phyloP scores from a whole-genome alignment of 2,797 vertebrate species.

The Scolopax rusticola region DNA sequence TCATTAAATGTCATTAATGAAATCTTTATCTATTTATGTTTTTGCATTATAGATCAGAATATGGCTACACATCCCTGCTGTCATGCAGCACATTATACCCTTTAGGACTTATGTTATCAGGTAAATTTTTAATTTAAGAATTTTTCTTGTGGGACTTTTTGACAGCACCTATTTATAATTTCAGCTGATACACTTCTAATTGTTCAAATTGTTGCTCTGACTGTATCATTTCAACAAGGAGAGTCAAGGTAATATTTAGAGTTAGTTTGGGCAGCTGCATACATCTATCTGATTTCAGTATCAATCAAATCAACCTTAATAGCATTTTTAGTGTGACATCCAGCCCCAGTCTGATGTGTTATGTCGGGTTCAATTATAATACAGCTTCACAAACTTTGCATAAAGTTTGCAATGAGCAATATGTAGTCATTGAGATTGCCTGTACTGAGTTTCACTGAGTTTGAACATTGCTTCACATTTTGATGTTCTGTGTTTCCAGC shows the following conservation, averaged over 20 bases:
- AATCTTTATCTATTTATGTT: slow-evolving; percentile 50
- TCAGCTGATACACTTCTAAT: neutral
- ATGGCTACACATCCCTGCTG: slow-evolving; percentile 98
- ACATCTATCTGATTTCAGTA: neutral
- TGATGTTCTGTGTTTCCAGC: slow-evolving; percentile 41
- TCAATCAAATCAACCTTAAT: neutral
- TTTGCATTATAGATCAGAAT: slow-evolving; percentile 87
- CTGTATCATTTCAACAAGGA: neutral
- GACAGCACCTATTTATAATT: neutral
- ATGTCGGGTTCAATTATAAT: neutral
- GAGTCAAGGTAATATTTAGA: neutral
- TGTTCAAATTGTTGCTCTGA: slow-evolving; percentile 8
- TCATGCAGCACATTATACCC: slow-evolving; percentile 99
- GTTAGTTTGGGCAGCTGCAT: neutral
- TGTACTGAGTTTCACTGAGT: neutral
- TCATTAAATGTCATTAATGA: slow-evolving; percentile 26
- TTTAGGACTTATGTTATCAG: slow-evolving; percentile 98
- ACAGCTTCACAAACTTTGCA: neutral
- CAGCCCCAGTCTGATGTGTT: neutral
- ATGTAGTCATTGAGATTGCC: neutral
- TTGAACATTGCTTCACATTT: slow-evolving; percentile 16
- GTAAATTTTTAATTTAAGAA: slow-evolving; percentile 73
- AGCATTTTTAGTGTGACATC: neutral
- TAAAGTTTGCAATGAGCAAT: neutral
- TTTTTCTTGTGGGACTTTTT: neutral